phyloP scores from a whole-genome alignment of 37 sponge, comb jelly and placozoan genomes.

The Ephydatia muelleri region DNA sequence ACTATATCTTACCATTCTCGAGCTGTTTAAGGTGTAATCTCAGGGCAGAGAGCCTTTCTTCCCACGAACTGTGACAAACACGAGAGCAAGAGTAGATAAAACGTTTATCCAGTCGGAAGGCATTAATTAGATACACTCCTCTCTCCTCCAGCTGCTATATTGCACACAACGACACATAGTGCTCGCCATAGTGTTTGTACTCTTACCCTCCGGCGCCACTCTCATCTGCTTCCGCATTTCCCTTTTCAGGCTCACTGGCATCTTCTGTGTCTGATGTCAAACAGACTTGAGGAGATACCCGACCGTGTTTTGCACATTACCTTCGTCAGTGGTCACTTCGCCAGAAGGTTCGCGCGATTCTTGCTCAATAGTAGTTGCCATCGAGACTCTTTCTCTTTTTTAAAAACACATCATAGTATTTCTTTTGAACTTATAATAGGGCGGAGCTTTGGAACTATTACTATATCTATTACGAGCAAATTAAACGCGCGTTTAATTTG shows the following conservation, averaged over 20 bases:
- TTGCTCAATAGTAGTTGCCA: constrained; percentile 10
- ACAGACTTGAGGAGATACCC: neutral
- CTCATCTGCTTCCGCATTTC: constrained; percentile 31
- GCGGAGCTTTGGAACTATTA: too few species aligned
- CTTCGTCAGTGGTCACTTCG: constrained; percentile 65
- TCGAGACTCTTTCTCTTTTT: neutral
- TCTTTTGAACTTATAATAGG: too few species aligned
- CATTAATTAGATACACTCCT: neutral
- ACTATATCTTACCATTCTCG: constrained; percentile 53
- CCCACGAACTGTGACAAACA: constrained; percentile 34
- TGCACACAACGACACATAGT: neutral
- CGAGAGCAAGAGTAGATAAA: too few species aligned
- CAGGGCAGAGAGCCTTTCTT: constrained; percentile 46
- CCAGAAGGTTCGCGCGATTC: constrained; percentile 34
- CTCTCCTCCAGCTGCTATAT: neutral
- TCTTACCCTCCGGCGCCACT: constrained; percentile 29
- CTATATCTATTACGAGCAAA: too few species aligned
- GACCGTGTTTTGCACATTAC: constrained; percentile 1
- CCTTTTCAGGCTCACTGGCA: constrained; percentile 82
- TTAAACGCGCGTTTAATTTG: too few species aligned
- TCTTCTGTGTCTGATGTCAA: constrained; percentile 76
- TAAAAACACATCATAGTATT: neutral
- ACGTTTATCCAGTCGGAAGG: neutral
- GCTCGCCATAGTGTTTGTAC: neutral
- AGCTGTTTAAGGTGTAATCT: constrained; percentile 50